Percentiles rank a stretch among this genome's conserved stretches.
phyloP scores from a whole-genome alignment of 2,888 invertebrate species.

The Brassicogethes aeneus region DNA sequence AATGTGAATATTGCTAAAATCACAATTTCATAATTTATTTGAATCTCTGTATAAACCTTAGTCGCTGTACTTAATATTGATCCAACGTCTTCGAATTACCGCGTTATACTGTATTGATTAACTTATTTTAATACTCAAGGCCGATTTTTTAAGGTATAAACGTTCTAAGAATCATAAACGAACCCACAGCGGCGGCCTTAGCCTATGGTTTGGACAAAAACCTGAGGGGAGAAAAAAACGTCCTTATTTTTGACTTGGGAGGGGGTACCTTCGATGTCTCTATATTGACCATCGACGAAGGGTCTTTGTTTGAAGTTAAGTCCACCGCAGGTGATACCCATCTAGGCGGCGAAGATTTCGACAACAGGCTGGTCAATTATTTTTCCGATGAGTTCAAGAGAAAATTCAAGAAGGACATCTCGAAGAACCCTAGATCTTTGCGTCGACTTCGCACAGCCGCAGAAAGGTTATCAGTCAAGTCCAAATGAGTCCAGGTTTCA shows the following conservation, averaged over 20 bases:
- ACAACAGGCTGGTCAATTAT: constrained; percentile 48
- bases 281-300: constrained; percentile 55
- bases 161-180: constrained; percentile 56
- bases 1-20: too few relatives aligned
- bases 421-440: constrained; percentile 39
- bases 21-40: too few relatives aligned
- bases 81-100: too few relatives aligned
- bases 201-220: constrained; percentile 27
- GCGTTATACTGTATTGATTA: too few relatives aligned
- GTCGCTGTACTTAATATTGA: too few relatives aligned
- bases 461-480: constrained; percentile 39
- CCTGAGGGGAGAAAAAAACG: constrained; percentile 22
- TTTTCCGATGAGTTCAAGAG: constrained; percentile 50
- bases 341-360: constrained; percentile 65
- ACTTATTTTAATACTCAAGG: too few relatives aligned
- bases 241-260: constrained; percentile 48
- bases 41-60: too few relatives aligned
- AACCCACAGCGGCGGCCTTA: constrained; percentile 31
- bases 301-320: constrained; percentile 73
- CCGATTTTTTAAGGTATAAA: constrained; percentile 57
- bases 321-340: constrained; percentile 81
- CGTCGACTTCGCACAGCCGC: constrained; percentile 44
- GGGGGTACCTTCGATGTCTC: constrained; percentile 63
- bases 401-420: constrained; percentile 43
- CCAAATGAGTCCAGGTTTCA: too few relatives aligned